phyloP scores from a whole-genome alignment of 2,113 vertebrate species.

The Uria lomvia region DNA sequence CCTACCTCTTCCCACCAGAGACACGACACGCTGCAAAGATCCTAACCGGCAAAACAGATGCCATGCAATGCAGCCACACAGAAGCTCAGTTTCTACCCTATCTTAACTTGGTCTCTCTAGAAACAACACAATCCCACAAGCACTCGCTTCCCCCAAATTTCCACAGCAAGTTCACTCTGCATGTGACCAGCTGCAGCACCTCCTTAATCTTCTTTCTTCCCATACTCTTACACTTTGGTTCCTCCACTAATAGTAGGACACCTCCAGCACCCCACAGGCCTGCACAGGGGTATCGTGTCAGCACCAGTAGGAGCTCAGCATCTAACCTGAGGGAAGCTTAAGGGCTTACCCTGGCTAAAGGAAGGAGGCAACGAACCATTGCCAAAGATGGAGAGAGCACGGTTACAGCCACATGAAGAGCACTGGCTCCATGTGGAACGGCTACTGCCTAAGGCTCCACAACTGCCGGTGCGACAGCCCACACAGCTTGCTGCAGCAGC shows the following conservation, averaged over 20 bases:
- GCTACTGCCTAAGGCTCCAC: not conserved
- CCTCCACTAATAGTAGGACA: not conserved
- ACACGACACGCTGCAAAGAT: not conserved
- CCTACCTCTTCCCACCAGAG: not conserved
- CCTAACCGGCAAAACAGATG: not conserved
- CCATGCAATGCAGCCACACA: constrained; percentile 50
- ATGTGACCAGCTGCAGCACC: not conserved
- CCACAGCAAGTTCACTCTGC: not conserved
- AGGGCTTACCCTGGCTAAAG: not conserved
- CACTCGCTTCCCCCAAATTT: not conserved
- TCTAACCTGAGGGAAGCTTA: not conserved
- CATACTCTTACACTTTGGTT: not conserved
- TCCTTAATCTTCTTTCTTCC: not conserved
- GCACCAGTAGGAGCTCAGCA: not conserved
- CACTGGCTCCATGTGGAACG: not conserved
- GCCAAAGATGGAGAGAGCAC: not conserved
- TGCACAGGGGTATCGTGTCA: not conserved
- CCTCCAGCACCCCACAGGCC: not conserved
- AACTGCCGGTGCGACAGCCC: not conserved
- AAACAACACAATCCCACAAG: not conserved
- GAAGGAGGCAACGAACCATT: not conserved
- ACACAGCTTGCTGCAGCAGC: constrained; percentile 16
- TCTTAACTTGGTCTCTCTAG: not conserved
- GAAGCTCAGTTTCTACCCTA: not conserved
- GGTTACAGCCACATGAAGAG: not conserved